Evolutionary conservation across 2,888 invertebrate genomes (phyloP), one percentile per base, ranked within the genome.

Genomic region (Deilephila elpenor): DNA sequence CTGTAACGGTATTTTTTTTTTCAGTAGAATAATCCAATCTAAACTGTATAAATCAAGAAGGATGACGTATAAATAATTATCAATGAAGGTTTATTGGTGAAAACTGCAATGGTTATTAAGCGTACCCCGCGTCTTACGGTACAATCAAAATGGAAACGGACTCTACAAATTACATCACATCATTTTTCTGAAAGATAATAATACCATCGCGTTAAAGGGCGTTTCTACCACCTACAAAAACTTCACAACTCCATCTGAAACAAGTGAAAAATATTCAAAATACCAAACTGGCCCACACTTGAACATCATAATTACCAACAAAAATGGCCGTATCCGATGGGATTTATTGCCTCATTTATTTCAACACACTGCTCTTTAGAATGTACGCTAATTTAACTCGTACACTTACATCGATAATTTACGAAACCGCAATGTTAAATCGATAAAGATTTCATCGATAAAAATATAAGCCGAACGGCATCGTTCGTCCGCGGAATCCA

Each of bases 391-490:
- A 71, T 78, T 79, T 75, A 79, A 73, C 74, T 59, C 75, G 44
- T 51, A 51, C 60, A 29, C 51, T 64, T 67, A 51, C 20, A 75
- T 75, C 75, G 76, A 74, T 79, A 79, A 78, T 79, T 73, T 76
- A 56, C 64, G 76, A 73, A 77, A 75, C 77, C 70, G 8, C 70
- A 71, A 71, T 60, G 53, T 64, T 44, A 51, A 72, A 79, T 83
- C 81, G 76, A 84, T 83, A 78, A 78, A 77, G 76, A 83, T 83
- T 82, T 74, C 72, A 82, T 83, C 82, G 83, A 86, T 84, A 83
- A 83, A 82, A 83, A 83, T 81, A 84, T 81, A 83, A 83, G 78
- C 80, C 82, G 84, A 84, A 83, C 84, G 81, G 77, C 77, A 82
- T 79, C 85, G 86, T 85, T 85, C 84, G 83, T 78, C 82, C 76